Evolutionary conservation across 2,888 invertebrate species (phyloP).

Genomic region (Lagria hirta): DNA sequence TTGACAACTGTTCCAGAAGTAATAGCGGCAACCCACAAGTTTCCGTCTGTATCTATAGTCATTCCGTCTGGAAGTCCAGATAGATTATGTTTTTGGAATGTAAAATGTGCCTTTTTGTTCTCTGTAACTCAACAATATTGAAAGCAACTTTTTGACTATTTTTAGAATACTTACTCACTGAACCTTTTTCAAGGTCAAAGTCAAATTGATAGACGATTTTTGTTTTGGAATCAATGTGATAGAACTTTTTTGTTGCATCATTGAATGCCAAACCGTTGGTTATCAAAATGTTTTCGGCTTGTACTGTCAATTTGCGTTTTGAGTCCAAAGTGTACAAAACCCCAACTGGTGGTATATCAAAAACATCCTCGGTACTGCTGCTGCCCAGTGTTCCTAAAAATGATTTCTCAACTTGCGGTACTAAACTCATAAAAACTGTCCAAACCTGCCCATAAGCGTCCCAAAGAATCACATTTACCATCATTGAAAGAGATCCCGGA

Average conservation of each 20-base stretch:
- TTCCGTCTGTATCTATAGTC: slow-evolving; percentile 67
- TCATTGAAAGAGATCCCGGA: too few species aligned
- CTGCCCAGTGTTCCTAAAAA: not conserved
- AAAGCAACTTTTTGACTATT: not conserved
- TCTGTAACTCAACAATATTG: too few species aligned
- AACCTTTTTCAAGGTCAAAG: too few species aligned
- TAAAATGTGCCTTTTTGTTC: slow-evolving; percentile 62
- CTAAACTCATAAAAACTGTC: too few species aligned
- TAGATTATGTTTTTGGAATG: slow-evolving; percentile 53
- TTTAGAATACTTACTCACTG: slow-evolving; percentile 49
- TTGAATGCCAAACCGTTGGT: slow-evolving; percentile 83
- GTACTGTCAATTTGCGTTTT: too few species aligned
- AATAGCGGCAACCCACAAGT: slow-evolving; percentile 77
- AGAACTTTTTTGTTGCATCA: slow-evolving; percentile 64
- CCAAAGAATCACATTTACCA: slow-evolving; percentile 73
- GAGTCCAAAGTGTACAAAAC: slow-evolving; percentile 59
- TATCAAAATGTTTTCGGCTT: slow-evolving; percentile 58
- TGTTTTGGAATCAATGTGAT: slow-evolving; percentile 68
- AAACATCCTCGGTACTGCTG: not conserved
- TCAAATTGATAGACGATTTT: slow-evolving; percentile 67
- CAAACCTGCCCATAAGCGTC: slow-evolving; percentile 72
- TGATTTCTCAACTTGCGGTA: slow-evolving; percentile 52
- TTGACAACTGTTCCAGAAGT: slow-evolving; percentile 63
- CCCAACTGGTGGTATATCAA: slow-evolving; percentile 43
- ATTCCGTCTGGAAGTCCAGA: slow-evolving; percentile 66